A percentile compares a stretch with the other conserved stretches of the same genome.
Evolutionary conservation across 92 coral and sea anemone genomes (phyloP).

Genomic region (Ricordea florida): DNA sequence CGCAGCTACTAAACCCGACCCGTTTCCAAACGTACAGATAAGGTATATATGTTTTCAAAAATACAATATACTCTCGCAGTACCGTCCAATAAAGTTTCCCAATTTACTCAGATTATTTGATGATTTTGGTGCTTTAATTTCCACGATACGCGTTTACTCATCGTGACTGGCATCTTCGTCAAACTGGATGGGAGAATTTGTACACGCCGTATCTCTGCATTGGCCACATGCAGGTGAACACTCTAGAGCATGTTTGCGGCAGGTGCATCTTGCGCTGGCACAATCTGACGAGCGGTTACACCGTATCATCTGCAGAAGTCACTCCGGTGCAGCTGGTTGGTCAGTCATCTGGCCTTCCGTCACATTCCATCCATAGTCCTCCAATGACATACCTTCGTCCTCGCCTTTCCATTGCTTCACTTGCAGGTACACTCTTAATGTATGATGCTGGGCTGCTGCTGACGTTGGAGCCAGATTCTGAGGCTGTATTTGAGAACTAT

Average conservation of each 20-base stretch:
- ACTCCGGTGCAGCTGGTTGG: conserved; percentile 41
- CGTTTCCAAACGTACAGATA: conserved; percentile 12
- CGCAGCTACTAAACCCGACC: conserved; percentile 22
- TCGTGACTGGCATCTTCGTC: conserved; percentile 7
- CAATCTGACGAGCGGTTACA: conserved; percentile 58
- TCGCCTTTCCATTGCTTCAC: conserved; percentile 42
- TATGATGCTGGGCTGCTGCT: conserved; percentile 37
- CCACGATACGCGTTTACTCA: too few relatives aligned
- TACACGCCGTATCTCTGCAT: conserved; percentile 51
- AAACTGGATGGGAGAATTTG: conserved; percentile 4
- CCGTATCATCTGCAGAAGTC: conserved; percentile 40
- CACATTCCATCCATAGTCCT: conserved; percentile 47
- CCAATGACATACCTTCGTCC: not conserved
- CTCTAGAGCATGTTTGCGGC: conserved; percentile 59
- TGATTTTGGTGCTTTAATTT: too few relatives aligned
- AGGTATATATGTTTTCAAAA: conserved; percentile 17
- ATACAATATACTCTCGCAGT: not conserved
- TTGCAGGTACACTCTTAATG: conserved; percentile 17
- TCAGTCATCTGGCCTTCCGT: conserved; percentile 31
- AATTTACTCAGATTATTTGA: not conserved
- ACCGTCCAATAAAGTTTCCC: not conserved
- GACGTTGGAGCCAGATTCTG: conserved; percentile 53
- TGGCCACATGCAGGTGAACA: conserved; percentile 67
- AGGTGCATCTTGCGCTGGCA: conserved; percentile 50
- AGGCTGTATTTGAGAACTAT: conserved; percentile 27